Evolutionary conservation across 2,113 vertebrate genomes (phyloP), one percentile per base, ranked within the genome.

Genomic region (Daubentonia madagascariensis): DNA sequence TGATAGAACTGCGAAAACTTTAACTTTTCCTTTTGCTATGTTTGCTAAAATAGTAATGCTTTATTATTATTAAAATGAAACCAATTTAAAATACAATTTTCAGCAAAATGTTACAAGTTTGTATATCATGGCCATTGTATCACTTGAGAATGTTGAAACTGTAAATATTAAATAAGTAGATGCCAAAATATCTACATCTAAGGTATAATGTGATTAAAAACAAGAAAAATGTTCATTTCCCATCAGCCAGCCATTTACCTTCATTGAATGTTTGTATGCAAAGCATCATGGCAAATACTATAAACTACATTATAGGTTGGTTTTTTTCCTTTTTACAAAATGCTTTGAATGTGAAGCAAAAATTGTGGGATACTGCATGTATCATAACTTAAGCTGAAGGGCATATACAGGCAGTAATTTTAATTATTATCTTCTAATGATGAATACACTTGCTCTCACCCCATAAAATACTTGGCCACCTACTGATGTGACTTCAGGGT

Each of bases 361-460:
- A 85, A 89, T 50, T 88, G 25, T 48, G 63, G 96, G 57, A n/a
- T 85, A 73, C 16, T 75, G 22, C 16, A 57, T 45, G 67, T 63
- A 65, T 83, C 57, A 80, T 76, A 96, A 95, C 43, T 81, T 48
- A 85, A 95, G 52, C 85, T 73, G 54, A 73, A 90, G 22, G 40
- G 25, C 43, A 84, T 50, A 72, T n/a, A 59, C 13, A 89, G 52
- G 85, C 70, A 89, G 45, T 94, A 65, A 61, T 93, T 91, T 91
- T 95, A 95, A 97, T 96, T 96, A 96, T 67, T 87, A 91, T 91
- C 57, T 94, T 75, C 54, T 76, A 78, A 90, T 87, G 76, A 80
- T 89, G n/a, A 96, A 50, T 54, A 78, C 1, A 37, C 30, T 96
- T 54, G 18, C 75, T 76, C 32, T 94, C 54, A 54, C 17, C 6